Base-by-base conservation (phyloP, 2,797 vertebrate genomes). In the Miopithecus talapoin region DNA sequence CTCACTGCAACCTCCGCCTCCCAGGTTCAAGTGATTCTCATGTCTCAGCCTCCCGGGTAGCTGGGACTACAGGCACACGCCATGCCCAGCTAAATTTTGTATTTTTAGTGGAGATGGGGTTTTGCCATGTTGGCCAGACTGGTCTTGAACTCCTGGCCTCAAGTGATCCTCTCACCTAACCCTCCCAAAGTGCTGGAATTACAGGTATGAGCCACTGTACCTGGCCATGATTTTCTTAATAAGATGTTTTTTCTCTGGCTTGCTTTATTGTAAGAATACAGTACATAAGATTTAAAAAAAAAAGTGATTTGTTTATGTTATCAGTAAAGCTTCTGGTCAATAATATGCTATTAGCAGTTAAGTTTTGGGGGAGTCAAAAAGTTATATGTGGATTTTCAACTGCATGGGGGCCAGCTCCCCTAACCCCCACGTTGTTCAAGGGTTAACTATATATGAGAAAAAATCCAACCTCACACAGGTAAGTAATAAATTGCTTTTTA, bases 381-480 rank as follows among this genome's bases (percentile, higher is more conserved):
- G 50, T 80, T 80, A 55, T 36, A 80, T 13, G 24, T 36, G 78
- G 22, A 80, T 80, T 53, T 80, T 55, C 78, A 80, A 5, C 50
- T 55, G 48, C 33, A 36, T 16, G 14, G 21, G 12, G 13, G 17
- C 46, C 30, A 6, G 30, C 46, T 4, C n/a, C n/a, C 22, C 50
- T 53, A 55, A 16, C 12, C 6, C 21, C 12, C n/a, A 55, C n/a
- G 36, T 80, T 80, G 33, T 80, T 55, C 78, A 80, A 55, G n/a
- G 50, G 13, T 80, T n/a, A 55, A 55, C n/a, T 55, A 17, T 41
- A 86, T 89, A 59, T 68, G n/a, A 94, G 94, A 75, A 94, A 94
- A 92, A 88, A 64, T 39, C n/a, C 9, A 76, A 36, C 11, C 8
- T 94, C 36, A 89, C 10, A 50, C 7, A 95, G 11, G 1, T 91